Evolutionary conservation across 2,888 invertebrate species (phyloP).

Genomic region (Melipona bicolor): DNA sequence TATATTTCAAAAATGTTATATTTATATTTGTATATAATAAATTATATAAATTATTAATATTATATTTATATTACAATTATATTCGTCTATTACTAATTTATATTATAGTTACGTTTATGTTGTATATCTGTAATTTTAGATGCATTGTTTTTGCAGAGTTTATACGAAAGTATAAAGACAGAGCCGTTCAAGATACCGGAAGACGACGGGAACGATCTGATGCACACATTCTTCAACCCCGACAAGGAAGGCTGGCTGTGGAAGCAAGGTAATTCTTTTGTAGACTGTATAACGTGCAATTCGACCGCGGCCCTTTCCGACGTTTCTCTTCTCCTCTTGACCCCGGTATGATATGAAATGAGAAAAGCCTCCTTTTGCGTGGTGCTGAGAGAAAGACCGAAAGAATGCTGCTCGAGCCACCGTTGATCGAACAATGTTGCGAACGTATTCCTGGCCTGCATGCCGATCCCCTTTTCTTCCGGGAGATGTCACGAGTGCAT

Average conservation of each 20-base stretch:
- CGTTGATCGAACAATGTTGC: constrained; percentile 42
- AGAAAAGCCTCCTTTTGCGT: constrained; percentile 43
- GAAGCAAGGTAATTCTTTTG: constrained; percentile 92
- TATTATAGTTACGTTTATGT: no score
- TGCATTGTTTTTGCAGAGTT: constrained; percentile 88
- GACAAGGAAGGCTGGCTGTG: constrained; percentile 99
- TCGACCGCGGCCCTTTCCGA: constrained; percentile 17
- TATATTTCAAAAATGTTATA: not conserved
- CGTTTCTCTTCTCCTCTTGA: constrained; percentile 36
- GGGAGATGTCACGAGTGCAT: constrained; percentile 28
- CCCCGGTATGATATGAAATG: constrained; percentile 48
- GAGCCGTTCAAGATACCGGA: constrained; percentile 99
- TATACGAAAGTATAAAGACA: constrained; percentile 99
- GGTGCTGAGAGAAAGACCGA: constrained; percentile 17
- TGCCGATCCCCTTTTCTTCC: constrained; percentile 8
- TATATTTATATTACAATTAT: no score
- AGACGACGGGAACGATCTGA: constrained; percentile 99
- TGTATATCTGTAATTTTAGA: no score
- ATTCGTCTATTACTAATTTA: no score
- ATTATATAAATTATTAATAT: no score
- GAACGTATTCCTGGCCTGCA: constrained; percentile 8
- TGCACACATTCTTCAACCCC: constrained; percentile 99
- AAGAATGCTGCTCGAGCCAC: constrained; percentile 32
- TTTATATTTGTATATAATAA: no score
- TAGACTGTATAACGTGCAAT: constrained; percentile 7